Conservation (phyloP, 2,888 invertebrate species). For the Pheosia gnoma region DNA sequence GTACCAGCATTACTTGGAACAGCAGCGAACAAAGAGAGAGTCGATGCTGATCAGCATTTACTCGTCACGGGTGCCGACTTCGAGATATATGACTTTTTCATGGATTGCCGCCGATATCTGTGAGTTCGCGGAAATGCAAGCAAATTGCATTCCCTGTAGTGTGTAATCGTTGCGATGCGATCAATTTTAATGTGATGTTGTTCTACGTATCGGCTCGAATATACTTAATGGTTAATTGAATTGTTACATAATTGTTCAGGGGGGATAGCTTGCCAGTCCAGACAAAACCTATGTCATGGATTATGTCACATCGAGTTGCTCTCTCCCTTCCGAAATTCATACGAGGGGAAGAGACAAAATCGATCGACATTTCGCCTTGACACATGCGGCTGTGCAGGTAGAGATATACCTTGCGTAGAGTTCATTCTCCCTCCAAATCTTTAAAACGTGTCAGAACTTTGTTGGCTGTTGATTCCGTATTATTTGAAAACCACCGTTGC, state of each 20-base stretch:
- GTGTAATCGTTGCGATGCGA: constrained; percentile 1
- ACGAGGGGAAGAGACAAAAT: too few species aligned
- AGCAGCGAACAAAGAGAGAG: constrained; percentile 15
- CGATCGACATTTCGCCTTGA: too few species aligned
- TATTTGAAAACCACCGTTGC: too few species aligned
- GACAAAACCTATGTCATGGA: too few species aligned
- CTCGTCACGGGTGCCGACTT: constrained; percentile 3
- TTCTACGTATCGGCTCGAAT: neutral
- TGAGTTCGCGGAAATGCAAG: constrained; percentile 5
- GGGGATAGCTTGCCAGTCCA: too few species aligned
- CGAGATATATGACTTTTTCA: constrained; percentile 4
- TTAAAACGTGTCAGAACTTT: too few species aligned
- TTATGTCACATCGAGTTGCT: too few species aligned
- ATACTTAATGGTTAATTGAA: neutral
- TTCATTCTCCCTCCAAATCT: too few species aligned
- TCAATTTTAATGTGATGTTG: neutral
- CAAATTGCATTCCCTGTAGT: constrained; percentile 5
- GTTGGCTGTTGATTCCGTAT: too few species aligned
- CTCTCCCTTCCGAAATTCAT: too few species aligned
- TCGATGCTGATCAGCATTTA: constrained; percentile 10
- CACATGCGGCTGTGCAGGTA: too few species aligned
- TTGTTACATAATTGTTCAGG: neutral
- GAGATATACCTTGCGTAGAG: too few species aligned
- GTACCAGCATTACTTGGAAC: constrained; percentile 8
- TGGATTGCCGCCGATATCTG: neutral